Conservation (phyloP, 2,113 vertebrate species). For the Artemisiospiza belli region DNA sequence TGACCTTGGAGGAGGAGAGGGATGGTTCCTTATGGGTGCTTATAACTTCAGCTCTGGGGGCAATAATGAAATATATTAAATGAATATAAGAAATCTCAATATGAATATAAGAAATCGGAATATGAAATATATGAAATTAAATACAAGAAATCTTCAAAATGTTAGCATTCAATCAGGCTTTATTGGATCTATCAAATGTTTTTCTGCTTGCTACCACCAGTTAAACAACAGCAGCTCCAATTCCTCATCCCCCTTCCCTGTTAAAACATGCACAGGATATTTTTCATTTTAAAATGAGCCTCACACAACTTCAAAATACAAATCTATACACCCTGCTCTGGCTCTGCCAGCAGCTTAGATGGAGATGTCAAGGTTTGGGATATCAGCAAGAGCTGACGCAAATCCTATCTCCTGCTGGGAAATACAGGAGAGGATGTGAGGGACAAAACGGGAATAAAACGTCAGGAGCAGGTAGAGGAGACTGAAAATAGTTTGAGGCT, state of each 20-base stretch:
- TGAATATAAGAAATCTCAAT: background rate
- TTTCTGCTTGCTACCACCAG: background rate
- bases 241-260: background rate
- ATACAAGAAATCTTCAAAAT: background rate
- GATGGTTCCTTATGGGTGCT: background rate
- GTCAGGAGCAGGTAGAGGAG: background rate
- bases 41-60: background rate
- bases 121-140: background rate
- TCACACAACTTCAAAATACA: background rate
- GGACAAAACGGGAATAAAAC: background rate
- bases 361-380: background rate
- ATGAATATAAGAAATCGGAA: too few species aligned
- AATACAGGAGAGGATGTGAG: background rate
- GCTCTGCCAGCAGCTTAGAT: background rate
- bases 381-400: background rate
- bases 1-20: background rate
- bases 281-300: background rate
- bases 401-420: background rate
- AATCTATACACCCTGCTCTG: background rate
- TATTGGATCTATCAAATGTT: background rate
- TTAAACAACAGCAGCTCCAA: background rate
- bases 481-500: background rate
- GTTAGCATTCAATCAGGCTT: background rate
- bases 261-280: background rate
- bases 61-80: background rate